Base-by-base conservation (phyloP, 2,888 invertebrate species). In the Lithosia quadra region DNA sequence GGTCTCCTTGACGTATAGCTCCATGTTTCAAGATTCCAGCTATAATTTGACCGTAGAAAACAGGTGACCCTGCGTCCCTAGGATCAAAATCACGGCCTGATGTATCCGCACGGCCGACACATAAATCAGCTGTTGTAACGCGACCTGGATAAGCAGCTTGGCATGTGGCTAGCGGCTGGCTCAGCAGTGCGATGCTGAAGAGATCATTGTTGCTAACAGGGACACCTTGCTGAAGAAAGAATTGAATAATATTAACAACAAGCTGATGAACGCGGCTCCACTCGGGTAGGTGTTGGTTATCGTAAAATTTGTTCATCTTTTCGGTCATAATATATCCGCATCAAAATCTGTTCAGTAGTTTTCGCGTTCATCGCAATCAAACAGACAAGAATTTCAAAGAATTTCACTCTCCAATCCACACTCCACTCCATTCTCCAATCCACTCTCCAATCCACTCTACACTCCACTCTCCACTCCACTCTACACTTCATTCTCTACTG, bases 81-180 rank as follows among this genome's bases (percentile, higher is more conserved):
- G 5, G 4, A 21, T 63, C 63, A 2, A 63, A 63, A 10, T 55
- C 63, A 55, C 21, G 53, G 3, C 63, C 63, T 0, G 34, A 2
- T 8, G 15, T 5, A 5, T 21, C 13, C 1, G 0, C 2, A 15
- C 22, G 34, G 34, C 63, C 63, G 1, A 21, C 15, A 34, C 63
- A 63, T 2, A 63, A 9, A 11, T 11, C 34, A 0, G 13, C 8
- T 15, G 28, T 0, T 1, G 7, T 21, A 4, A 22, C 10, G 2
- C 1, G 28, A 3, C 53, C 63, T 11, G 8, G 1, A 21, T 18
- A 8, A 0, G 7, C 33, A 1, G 8, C 2, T 1, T 1, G 0
- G 22, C 63, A 63, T 1, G 1, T 1, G 0, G 10, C 2, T 0
- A 1, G 0, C 18, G 3, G 0, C 34, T 63, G 55, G 13, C 0